A percentile compares a stretch with the other conserved stretches of the same genome.
Conservation (phyloP, 2,888 invertebrate species). For the Noctuana brunneofusca region DNA sequence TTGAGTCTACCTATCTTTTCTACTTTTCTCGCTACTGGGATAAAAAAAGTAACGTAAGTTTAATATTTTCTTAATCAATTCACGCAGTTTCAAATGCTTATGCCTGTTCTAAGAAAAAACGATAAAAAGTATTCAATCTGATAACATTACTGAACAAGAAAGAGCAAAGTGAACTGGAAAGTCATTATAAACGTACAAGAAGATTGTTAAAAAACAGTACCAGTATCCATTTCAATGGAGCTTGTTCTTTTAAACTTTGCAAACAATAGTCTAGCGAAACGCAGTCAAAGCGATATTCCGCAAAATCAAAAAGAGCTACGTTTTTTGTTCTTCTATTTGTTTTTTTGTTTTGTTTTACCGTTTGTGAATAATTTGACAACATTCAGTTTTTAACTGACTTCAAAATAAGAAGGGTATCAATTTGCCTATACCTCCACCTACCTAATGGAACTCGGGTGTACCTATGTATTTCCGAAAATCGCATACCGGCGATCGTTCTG, state of each 20-base stretch:
- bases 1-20: too few relatives aligned
- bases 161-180: background rate
- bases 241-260: conserved; percentile 26
- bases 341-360: conserved; percentile 26
- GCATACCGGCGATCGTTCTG: too few relatives aligned
- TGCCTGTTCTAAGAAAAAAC: background rate
- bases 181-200: conserved; percentile 2
- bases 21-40: too few relatives aligned
- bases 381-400: conserved; percentile 11
- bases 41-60: too few relatives aligned
- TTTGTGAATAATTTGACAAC: conserved; percentile 33
- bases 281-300: conserved; percentile 37
- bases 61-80: too few relatives aligned
- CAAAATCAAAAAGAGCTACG: conserved; percentile 36
- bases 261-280: conserved; percentile 27
- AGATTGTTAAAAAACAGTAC: conserved; percentile 11
- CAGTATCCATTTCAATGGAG: conserved; percentile 21
- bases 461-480: too few relatives aligned
- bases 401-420: too few relatives aligned
- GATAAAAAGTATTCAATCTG: background rate
- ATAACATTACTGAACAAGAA: background rate
- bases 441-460: too few relatives aligned
- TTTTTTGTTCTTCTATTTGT: conserved; percentile 23
- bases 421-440: too few relatives aligned
- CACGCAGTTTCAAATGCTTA: too few relatives aligned